Evolutionary conservation across 1,140 invertebrate species (phyloP), one percentile per base, ranked within the genome.

Genomic region (Sogatella furcifera): DNA sequence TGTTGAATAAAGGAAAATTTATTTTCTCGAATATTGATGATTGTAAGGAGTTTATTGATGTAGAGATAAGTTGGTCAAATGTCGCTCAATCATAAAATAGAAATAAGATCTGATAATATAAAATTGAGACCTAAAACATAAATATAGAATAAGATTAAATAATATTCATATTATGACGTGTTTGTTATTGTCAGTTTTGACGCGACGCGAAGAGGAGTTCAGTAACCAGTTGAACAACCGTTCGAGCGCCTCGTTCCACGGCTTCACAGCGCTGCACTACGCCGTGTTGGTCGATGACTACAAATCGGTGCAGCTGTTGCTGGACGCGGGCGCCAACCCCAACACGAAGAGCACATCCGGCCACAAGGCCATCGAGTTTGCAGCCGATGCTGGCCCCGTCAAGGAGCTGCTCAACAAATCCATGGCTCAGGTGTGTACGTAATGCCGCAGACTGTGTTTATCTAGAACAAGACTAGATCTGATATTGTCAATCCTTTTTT

Each of bases 181-280:
- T n/a, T n/a, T 31, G 31, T 66, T 63, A 64, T 72, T 2, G 69
- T 49, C 65, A 85, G 85, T 89, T 13, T 69, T 88, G 53, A 73
- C 82, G 57, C 77, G 76, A 28, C 75, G 90, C 59, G 88, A 92
- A 69, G 84, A 88, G 46, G 88, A 92, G 71, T 96, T 95, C 72
- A 86, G 81, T 66, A 78, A 84, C 64, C 69, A 78, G 22, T 77
- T 95, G 59, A 90, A 87, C 38, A 17, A 53, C 49, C 67, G 84
- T 14, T 56, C 61, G 9, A 57, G 59, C 55, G 63, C 46, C n/a
- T 84, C 81, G 10, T 95, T 92, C 70, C 77, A 83, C 62, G 92
- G 90, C 17, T 94, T 90, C 73, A 95, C 92, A 55, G 82, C 92
- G 46, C 77, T 97, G 44, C 92, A 95, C 73, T 97, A 96, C 78